These are phyloP conservation scores for Nesoenas mayeri DNA, from an alignment of 2,113 vertebrate genomes.

Conservation along the genomic window DNA sequence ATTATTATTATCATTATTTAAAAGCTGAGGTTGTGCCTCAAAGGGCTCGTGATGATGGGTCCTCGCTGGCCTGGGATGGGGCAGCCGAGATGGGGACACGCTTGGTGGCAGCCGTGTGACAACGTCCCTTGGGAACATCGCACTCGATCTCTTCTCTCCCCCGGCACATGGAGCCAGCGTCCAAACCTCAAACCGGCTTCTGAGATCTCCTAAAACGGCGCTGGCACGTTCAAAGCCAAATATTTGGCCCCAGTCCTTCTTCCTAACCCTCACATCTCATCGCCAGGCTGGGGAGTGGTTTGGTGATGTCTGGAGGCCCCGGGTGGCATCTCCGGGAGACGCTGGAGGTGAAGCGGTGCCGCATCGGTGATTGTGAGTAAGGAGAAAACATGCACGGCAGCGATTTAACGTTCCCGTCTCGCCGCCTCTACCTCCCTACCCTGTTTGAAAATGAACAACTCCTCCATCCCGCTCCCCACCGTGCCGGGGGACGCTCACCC, in stretches of 20 bases:
- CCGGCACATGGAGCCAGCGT: fast-evolving
- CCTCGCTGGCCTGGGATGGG: not conserved
- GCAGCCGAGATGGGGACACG: not conserved
- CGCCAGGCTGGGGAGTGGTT: not conserved
- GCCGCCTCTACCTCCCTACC: not conserved
- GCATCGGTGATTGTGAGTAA: not conserved
- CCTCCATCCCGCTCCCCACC: not conserved
- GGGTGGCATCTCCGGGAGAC: fast-evolving
- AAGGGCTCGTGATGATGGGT: not conserved
- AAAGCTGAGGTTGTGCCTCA: constrained; percentile 23
- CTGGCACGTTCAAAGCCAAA: not conserved
- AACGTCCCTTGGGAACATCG: fast-evolving
- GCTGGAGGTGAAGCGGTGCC: not conserved
- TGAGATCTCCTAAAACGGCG: not conserved
- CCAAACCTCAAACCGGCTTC: not conserved
- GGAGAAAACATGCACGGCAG: constrained; percentile 46
- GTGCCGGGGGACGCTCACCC: not conserved
- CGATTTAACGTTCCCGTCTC: fast-evolving
- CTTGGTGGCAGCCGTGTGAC: not conserved
- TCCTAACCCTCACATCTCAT: not conserved
- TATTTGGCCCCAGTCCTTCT: not conserved
- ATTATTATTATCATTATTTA: not conserved
- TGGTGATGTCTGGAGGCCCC: fast-evolving
- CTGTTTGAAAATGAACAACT: constrained; percentile 33
- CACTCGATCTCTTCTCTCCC: not conserved